These are phyloP conservation scores for Morus bassanus DNA, from an alignment of 2,797 vertebrate genomes.

Conservation along the genomic window DNA sequence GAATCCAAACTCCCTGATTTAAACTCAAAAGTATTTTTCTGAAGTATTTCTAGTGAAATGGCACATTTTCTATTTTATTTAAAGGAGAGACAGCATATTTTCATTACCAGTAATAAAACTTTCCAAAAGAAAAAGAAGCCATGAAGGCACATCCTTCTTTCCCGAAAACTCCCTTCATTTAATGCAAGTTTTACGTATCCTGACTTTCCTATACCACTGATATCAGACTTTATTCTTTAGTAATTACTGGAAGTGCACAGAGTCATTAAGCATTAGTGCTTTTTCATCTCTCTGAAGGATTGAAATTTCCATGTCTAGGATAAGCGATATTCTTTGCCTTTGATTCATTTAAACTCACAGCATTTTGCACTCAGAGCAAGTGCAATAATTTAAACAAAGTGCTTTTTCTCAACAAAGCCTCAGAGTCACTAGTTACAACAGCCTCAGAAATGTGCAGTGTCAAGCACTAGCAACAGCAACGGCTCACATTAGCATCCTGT, in stretches of 20 bases:
- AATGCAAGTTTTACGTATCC: not conserved
- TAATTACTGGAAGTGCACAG: constrained; percentile 61
- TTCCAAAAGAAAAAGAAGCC: not conserved
- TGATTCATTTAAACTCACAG: constrained; percentile 25
- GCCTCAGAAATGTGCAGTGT: not conserved
- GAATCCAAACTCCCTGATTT: not conserved
- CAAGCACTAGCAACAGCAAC: not conserved
- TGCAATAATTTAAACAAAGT: not conserved
- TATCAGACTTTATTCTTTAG: constrained; percentile 55
- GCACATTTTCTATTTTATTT: not conserved
- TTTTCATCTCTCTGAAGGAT: constrained; percentile 32
- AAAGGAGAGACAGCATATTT: not conserved
- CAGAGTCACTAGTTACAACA: accelerated
- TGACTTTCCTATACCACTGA: not conserved
- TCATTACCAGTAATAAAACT: not conserved
- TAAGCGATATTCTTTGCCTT: not conserved
- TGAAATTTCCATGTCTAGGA: not conserved
- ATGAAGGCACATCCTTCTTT: not conserved
- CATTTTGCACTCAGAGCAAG: not conserved
- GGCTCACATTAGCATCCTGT: not conserved
- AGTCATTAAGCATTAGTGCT: constrained; percentile 45
- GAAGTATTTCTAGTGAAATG: not conserved
- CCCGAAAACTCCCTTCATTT: not conserved
- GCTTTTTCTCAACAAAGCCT: not conserved
- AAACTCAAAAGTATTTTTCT: not conserved